Base-by-base conservation (phyloP, 92 coral and sea anemone species). In the Phenganax marumi region DNA sequence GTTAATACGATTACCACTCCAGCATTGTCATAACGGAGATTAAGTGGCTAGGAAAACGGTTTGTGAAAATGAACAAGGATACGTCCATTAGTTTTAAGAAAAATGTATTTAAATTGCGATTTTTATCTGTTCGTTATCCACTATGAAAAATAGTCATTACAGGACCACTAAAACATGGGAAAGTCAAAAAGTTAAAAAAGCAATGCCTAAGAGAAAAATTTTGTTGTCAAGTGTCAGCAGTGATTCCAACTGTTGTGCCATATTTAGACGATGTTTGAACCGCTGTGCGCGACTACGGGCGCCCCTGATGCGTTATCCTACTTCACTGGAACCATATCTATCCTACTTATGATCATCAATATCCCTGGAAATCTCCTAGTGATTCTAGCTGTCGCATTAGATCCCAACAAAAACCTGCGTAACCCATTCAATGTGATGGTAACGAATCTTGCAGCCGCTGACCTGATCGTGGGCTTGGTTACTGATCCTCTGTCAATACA, bases 401-500 rank as follows among this genome's bases (percentile, higher is more conserved):
- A 91, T 56, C 95, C 95, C 10, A 91, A 91, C 87, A 86, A 64
- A 81, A 91, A 91, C 46, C 95, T 91, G 24, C 86, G 90, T 10
- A 89, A 91, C 24, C 88, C 95, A 14, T 91, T 91, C 73, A 91
- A 91, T 49, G 87, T 86, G 81, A 84, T 91, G 23, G 92, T 91
- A 11, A 91, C 92, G 21, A 91, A 91, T 60, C 83, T 91, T 3
- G 95, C 95, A 14, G 81, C 89, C 68, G 95, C 95, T 62, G 95
- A 91, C 74, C 83, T 91, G 52, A 73, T 91, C 14, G 95, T 91
- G 50, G 98, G 98, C n/a, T 83, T 94, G 54, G 97, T 92, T 19
- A 92, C 98, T 7, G 98, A 94, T 66, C 98, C 98, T 8, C 88
- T 94, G 12, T 85, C 98, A 8, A 89, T 88, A 7, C 60, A 87